Base-by-base conservation (phyloP, 2,888 invertebrate species). In the Diadromus collaris region DNA sequence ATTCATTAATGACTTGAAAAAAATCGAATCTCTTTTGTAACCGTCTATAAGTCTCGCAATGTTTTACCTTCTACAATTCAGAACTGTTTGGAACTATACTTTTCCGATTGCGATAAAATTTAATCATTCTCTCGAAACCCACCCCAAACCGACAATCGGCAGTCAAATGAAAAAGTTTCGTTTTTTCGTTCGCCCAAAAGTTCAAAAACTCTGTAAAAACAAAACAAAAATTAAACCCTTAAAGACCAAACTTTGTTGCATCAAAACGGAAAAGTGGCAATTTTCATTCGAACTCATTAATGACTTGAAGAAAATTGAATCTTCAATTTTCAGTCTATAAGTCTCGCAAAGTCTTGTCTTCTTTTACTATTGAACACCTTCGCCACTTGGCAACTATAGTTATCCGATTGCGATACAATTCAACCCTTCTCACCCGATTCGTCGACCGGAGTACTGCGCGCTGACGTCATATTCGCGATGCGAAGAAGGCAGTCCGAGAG, bases 381-480 rank as follows among this genome's bases (percentile, higher is more conserved):
- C 51, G 51, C 24, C 24, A 24, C 24, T 51, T 13, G 3, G 21
- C 21, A 10, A 51, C 21, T 51, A 24, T 21, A 24, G 21, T 21
- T 51, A 13, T 51, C 21, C 21, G 21, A 24, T 69, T 58, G 58
- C 69, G 58, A 46, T 41, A 32, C 44, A 32, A 56, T 69, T 44
- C 9, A 44, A 58, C 67, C 27, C 10, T 56, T 54, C 41, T 81
- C 78, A 81, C 73, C 82, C 77, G 83, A 83, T 84, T 86, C 83
- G 83, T 85, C 82, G 86, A 84, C 84, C 83, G 68, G 29, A 38
- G 56, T 61, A 51, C 61, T 41, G 32, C 61, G 41, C 24, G 83
- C 32, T 87, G 86, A 87, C 86, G 87, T 86, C 84, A 87, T 65
- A 16, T 24, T 60, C 73, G 64, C 80, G 76, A 78, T 81, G 81